Evolutionary conservation across 2,113 vertebrate species (phyloP).

Genomic region (Oncorhynchus gorbuscha): DNA sequence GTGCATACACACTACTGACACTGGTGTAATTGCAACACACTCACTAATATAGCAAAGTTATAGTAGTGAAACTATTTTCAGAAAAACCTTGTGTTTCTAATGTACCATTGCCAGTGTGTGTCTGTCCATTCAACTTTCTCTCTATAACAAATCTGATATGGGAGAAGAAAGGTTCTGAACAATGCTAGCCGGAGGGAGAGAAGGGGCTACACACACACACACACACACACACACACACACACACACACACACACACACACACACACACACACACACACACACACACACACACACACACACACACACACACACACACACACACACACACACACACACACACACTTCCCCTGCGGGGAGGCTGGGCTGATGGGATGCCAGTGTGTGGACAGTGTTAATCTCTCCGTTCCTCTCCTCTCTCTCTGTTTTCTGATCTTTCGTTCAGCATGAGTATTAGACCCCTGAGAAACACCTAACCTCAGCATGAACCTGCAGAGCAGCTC

Average conservation of each 20-base stretch:
- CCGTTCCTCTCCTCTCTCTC: conserved; percentile 41
- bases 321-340: conserved; percentile 6
- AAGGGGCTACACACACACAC: background rate
- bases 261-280: no score
- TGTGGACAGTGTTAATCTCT: conserved; percentile 57
- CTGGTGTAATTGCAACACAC: no score
- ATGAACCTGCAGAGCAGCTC: conserved; percentile 67
- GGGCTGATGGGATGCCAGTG: conserved; percentile 30
- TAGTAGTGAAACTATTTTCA: no score
- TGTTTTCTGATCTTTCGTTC: conserved; percentile 52
- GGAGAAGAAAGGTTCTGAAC: conserved; percentile 17
- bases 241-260: background rate
- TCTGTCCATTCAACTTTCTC: background rate
- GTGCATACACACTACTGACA: no score
- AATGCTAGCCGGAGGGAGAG: conserved; percentile 15
- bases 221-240: conserved; percentile 4
- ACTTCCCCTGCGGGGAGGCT: conserved; percentile 7
- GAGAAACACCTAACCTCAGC: conserved; percentile 68
- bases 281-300: no score
- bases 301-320: background rate
- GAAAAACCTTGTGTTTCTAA: no score
- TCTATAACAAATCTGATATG: conserved; percentile 17
- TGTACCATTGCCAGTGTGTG: background rate
- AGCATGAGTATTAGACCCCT: conserved; percentile 62
- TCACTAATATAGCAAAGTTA: no score